Base-by-base conservation (phyloP, 2,888 invertebrate genomes). In the Drosophila colorata region DNA sequence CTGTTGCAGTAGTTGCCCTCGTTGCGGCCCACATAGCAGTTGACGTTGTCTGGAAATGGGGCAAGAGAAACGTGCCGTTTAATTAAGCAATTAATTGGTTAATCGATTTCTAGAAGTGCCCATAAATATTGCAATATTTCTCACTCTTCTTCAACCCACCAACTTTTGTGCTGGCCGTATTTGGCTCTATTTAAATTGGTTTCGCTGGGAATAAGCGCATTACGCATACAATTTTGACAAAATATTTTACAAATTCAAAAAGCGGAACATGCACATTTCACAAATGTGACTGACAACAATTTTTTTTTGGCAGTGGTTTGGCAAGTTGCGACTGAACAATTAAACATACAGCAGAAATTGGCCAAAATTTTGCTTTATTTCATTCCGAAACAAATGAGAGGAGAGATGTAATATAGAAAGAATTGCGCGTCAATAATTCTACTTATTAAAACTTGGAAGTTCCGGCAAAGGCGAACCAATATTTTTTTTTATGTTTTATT, bases 1-100 rank as follows among this genome's bases (percentile, higher is more conserved):
- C 90, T 82, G 69, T 66, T 90, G 80, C 91, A 90, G 55, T 76
- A 90, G 71, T 88, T 80, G 11, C 90, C 90, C 56, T 90, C 89
- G 47, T 87, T 90, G 40, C 88, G 85, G 14, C 88, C 87, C 67
- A 82, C 84, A 70, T 90, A 90, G 53, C 90, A 90, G 55, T 90
- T 90, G 57, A 87, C 81, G 69, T 90, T 88, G 80, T 90, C 90
- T 90, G 78, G n/a, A 47, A 70, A 52, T 18, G 38, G 13, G n/a
- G 18, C 8, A 37, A 49, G 14, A 23, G 8, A 52, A 20, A 14
- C 13, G 25, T 33, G 47, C 37, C 41, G 46, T 53, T 59, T 52
- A 69, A 74, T 58, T 47, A 57, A 51, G 41, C 61, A 63, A 69
- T 48, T 66, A 49, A 47, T 28, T 69, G 46, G 37, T 56, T 63